Evolutionary conservation across 2,797 vertebrate species (phyloP), one percentile per base, ranked within the genome.

Genomic region (Crocodylus rhombifer): DNA sequence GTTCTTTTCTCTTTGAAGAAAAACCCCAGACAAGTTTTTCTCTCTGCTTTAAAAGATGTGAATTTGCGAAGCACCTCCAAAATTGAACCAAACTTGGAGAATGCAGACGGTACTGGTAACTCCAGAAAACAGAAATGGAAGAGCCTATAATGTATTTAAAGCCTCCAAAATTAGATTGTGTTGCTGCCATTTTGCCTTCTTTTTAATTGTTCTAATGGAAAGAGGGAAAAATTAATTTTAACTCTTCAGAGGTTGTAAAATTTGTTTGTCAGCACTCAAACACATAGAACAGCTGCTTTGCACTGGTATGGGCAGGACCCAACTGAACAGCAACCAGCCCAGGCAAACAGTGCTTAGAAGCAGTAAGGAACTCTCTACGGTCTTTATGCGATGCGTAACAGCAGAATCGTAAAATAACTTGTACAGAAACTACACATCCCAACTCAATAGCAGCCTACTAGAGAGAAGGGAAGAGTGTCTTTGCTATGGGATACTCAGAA

Each of bases 11-110:
- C 65, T 33, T 14, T n/a, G 56, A 60, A 85, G 82, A 42, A 18
- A 87, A 89, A 78, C n/a, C 79, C 28, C 89, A 81, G 42, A 80
- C 60, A 77, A 90, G 87, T 69, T 5, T 62, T 9, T 65, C 64
- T 80, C 79, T 83, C 86, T 80, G 65, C 84, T 87, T 92, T 80
- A 91, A 77, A 80, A 30, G 3, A 25, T 79, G 77, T 88, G 60
- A 75, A 61, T 77, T 77, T 80, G 21, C 84, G 18, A 84, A 28
- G 42, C 42, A 9, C 42, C 42, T 42, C 42, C 8, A 82, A 5
- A 87, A 55, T 57, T 76, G 61, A 86, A 86, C 89, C 21, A 80
- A 20, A 90, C 88, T 76, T 88, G 64, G 86, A 78, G 57, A 89
- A 86, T 21, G 77, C 7, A 78, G 25, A 9, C 82, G 89, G 63